A percentile compares a stretch with the other conserved stretches of the same genome.
Evolutionary conservation across 2,113 vertebrate genomes (phyloP).

Genomic region (Columbina picui): DNA sequence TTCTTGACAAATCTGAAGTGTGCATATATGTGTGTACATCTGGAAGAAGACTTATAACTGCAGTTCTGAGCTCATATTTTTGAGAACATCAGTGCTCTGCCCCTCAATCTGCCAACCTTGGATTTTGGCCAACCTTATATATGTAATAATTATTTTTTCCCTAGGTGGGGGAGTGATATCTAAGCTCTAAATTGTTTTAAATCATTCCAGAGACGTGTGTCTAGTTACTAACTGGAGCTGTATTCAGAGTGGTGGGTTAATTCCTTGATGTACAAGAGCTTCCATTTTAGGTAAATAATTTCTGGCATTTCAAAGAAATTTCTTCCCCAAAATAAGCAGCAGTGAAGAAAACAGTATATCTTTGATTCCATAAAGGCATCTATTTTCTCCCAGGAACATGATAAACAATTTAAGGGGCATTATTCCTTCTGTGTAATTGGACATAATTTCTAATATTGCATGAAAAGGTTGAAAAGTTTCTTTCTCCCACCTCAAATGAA

Average conservation of each 20-base stretch:
- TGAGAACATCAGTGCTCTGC: neutral
- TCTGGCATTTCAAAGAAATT: neutral
- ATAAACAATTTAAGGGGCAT: neutral
- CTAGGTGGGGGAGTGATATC: too few relatives aligned
- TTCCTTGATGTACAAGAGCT: neutral
- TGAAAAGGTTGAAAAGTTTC: neutral
- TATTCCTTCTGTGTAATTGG: neutral
- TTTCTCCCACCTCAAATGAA: neutral
- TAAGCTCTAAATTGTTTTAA: neutral
- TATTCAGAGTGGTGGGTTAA: neutral
- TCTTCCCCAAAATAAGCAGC: neutral
- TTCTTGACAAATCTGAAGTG: neutral
- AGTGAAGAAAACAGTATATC: neutral
- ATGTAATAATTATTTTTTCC: neutral
- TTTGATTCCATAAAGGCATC: neutral
- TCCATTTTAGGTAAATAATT: rapidly evolving
- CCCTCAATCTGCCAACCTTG: neutral
- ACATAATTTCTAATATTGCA: neutral
- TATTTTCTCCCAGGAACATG: neutral
- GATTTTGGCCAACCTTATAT: neutral
- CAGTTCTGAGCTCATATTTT: neutral
- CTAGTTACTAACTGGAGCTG: neutral
- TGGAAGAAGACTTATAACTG: neutral
- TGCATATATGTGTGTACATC: rapidly evolving
- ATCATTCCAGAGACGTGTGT: neutral